Percentiles rank a stretch among this genome's conserved stretches.
phyloP scores from a whole-genome alignment of 2,888 invertebrate genomes.

The Chydorus sphaericus region DNA sequence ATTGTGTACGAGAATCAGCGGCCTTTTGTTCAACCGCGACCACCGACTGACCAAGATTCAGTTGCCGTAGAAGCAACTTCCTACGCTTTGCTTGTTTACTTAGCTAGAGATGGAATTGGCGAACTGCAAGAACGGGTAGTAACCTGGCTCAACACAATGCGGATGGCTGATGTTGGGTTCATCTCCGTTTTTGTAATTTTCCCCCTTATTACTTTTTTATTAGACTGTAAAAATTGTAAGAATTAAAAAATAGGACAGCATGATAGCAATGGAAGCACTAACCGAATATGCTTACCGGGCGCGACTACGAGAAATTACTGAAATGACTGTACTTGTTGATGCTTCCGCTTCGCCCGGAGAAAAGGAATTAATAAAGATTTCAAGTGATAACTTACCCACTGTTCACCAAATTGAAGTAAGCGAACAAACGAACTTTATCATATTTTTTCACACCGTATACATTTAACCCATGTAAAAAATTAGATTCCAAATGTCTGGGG shows the following conservation, averaged over 20 bases:
- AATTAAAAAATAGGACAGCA: slow-evolving; percentile 30
- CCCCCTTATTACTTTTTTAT: not conserved
- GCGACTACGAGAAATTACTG: slow-evolving; percentile 30
- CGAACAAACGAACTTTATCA: no score
- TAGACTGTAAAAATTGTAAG: not conserved
- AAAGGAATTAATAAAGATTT: slow-evolving; percentile 22
- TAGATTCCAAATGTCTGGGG: slow-evolving; percentile 35
- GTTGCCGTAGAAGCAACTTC: slow-evolving; percentile 38
- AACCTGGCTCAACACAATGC: slow-evolving; percentile 31
- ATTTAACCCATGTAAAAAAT: slow-evolving; percentile 6
- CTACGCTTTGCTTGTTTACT: slow-evolving; percentile 36
- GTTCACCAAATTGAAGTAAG: slow-evolving; percentile 23
- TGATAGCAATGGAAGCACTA: slow-evolving; percentile 36
- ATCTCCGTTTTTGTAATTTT: slow-evolving; percentile 28
- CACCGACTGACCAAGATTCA: slow-evolving; percentile 33
- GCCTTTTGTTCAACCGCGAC: slow-evolving; percentile 30
- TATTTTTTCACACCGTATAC: not conserved
- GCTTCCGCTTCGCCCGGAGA: slow-evolving; percentile 24
- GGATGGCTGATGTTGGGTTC: slow-evolving; percentile 30
- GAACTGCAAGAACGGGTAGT: slow-evolving; percentile 30
- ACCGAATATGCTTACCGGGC: slow-evolving; percentile 33
- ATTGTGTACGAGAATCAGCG: slow-evolving; percentile 30
- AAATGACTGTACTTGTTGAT: slow-evolving; percentile 28
- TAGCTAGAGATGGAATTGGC: slow-evolving; percentile 29
- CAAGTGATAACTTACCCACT: slow-evolving; percentile 22